Evolutionary conservation across 2,113 vertebrate genomes (phyloP), one percentile per base, ranked within the genome.

Genomic region (Tupaia tana): DNA sequence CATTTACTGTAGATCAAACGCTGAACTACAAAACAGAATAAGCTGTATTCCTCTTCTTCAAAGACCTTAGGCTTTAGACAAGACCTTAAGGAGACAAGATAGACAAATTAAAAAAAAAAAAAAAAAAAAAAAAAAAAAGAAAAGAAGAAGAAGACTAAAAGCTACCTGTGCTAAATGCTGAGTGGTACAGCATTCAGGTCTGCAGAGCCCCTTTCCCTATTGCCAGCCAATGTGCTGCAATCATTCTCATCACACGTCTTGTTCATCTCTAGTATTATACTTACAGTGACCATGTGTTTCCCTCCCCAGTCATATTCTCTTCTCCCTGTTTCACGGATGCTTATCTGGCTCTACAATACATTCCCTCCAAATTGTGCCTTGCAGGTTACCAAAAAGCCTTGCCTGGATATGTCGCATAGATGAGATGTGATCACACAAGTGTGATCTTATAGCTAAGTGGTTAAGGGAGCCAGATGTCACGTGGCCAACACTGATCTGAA

Each of bases 11-110:
- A 29, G 43, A 77, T 10, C 43, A 61, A 79, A 63, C 25, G n/a
- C 34, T 54, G 25, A 93, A 90, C 52, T n/a, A 80, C 56, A 71
- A 61, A 69, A 88, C 95, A 67, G 15, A 87, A 43, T 52, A 31
- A 78, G 25, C 25, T 43, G 10, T 1, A 54, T n/a, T 87, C 22
- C 61, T 56, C 19, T 81, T 91, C 78, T n/a, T 63, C 2, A 34
- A 59, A 52, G 74, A 71, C 15, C 22, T 74, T 16, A 29, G 34
- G 71, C 10, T 88, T 43, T 54, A 70, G 86, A 43, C 43, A 43
- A 43, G 43, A 43, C 43, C 43, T 9, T 70, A 27, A 4, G 70
- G n/a, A 91, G 70, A 79, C 6, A 20, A 20, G 22, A 89, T 0
- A 61, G 25, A 43, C 9, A 11, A 71, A 43, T 27, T 3, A 43